Conservation (phyloP, 2,888 invertebrate species). For the Noctua comes region DNA sequence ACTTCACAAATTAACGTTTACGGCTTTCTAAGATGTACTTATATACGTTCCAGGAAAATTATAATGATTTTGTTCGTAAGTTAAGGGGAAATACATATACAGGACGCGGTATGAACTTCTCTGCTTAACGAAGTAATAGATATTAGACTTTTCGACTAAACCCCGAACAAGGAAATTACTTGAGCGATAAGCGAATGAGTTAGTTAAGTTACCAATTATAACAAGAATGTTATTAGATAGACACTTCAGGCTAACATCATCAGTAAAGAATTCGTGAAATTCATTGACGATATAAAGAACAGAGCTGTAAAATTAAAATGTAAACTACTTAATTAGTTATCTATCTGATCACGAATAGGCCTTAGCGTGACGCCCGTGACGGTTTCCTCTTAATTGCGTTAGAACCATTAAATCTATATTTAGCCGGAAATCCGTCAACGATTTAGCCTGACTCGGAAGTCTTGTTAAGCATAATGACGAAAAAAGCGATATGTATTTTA, state of each 20-base stretch:
- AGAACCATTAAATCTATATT: constrained; percentile 20
- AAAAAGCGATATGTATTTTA: background rate
- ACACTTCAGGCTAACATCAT: background rate
- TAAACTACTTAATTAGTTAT: constrained; percentile 35
- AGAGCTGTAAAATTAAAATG: constrained; percentile 30
- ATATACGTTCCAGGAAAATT: constrained; percentile 17
- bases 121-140: constrained; percentile 13
- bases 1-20: constrained; percentile 7
- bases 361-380: constrained; percentile 45
- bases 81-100: constrained; percentile 7
- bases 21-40: constrained; percentile 8
- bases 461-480: background rate
- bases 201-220: background rate
- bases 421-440: constrained; percentile 34
- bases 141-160: background rate
- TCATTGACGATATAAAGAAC: constrained; percentile 4
- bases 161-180: constrained; percentile 12
- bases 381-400: constrained; percentile 23
- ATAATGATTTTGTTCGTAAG: background rate
- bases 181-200: background rate
- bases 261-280: constrained; percentile 35
- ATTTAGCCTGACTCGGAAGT: constrained; percentile 23
- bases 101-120: background rate
- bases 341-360: constrained; percentile 37
- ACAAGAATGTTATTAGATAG: background rate